Percentiles rank a stretch among this genome's conserved stretches.
These are phyloP conservation scores for Sarcophaga carnaria DNA, from an alignment of 2,888 invertebrate species.

Conservation along the genomic window DNA sequence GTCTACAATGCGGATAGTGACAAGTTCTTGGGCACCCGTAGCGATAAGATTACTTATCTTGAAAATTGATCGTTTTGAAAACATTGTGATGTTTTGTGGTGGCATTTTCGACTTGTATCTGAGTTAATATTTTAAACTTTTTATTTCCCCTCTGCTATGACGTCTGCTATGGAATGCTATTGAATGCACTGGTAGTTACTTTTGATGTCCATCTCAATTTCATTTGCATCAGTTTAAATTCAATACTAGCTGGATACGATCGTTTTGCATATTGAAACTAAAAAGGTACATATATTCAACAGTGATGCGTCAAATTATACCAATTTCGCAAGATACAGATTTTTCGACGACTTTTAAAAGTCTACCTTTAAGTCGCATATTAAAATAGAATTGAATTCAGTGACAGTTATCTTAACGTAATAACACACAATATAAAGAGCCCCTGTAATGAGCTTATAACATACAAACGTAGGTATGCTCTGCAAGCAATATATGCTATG, in stretches of 20 bases:
- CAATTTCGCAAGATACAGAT: too few relatives aligned
- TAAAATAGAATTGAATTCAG: too few relatives aligned
- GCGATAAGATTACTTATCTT: slow-evolving; percentile 76
- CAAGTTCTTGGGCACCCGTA: slow-evolving; percentile 72
- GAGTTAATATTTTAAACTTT: slow-evolving; percentile 78
- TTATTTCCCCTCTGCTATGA: slow-evolving; percentile 52
- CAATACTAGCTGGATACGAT: slow-evolving; percentile 41
- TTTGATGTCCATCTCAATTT: slow-evolving; percentile 32
- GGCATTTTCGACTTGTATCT: slow-evolving; percentile 80
- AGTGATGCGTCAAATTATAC: neutral
- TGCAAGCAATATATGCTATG: too few relatives aligned
- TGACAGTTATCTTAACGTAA: too few relatives aligned
- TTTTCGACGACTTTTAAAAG: too few relatives aligned
- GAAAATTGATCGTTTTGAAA: slow-evolving; percentile 80
- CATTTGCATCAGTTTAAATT: slow-evolving; percentile 19
- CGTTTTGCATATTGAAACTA: neutral
- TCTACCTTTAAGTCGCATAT: too few relatives aligned
- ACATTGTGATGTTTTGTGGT: slow-evolving; percentile 78
- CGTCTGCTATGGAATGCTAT: neutral
- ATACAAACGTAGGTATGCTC: too few relatives aligned
- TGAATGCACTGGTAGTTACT: slow-evolving; percentile 17
- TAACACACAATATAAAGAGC: too few relatives aligned
- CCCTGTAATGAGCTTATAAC: too few relatives aligned
- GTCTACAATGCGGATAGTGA: slow-evolving; percentile 63
- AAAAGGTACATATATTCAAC: neutral